Conservation (phyloP, 2,113 vertebrate genomes). For the Irena cyanogastra region DNA sequence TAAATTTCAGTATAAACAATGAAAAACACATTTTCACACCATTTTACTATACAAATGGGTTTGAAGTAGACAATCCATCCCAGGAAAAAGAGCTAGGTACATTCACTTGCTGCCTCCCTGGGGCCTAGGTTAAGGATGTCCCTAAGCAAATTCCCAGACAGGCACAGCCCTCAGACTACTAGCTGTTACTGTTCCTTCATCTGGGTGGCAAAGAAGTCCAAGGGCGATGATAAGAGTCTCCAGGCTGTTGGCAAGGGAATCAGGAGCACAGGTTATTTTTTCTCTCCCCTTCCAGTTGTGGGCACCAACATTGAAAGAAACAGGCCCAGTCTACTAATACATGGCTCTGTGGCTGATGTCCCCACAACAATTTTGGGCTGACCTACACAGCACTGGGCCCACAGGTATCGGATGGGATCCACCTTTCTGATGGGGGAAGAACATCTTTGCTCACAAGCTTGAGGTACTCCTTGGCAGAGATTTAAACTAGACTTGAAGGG, state of each 20-base stretch:
- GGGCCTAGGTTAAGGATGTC: not conserved
- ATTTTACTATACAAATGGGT: not conserved
- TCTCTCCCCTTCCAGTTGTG: not conserved
- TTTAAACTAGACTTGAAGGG: not conserved
- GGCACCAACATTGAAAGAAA: not conserved
- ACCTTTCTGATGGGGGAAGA: not conserved
- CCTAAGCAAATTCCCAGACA: not conserved
- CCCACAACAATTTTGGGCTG: not conserved
- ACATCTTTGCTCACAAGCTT: rapidly evolving
- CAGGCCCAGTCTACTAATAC: not conserved
- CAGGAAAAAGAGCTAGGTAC: not conserved
- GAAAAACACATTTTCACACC: not conserved
- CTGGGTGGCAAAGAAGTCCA: not conserved
- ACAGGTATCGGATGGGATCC: not conserved
- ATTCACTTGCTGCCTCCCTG: not conserved
- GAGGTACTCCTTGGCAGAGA: not conserved
- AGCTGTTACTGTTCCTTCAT: not conserved
- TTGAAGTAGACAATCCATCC: not conserved
- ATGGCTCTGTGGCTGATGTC: not conserved
- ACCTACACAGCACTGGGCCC: not conserved
- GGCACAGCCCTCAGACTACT: not conserved
- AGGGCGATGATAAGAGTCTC: not conserved
- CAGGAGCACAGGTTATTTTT: not conserved
- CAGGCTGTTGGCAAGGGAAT: not conserved
- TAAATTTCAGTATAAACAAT: not conserved